These are phyloP conservation scores for Lycophotia porphyrea DNA, from an alignment of 2,888 invertebrate genomes.

Conservation along the genomic window DNA sequence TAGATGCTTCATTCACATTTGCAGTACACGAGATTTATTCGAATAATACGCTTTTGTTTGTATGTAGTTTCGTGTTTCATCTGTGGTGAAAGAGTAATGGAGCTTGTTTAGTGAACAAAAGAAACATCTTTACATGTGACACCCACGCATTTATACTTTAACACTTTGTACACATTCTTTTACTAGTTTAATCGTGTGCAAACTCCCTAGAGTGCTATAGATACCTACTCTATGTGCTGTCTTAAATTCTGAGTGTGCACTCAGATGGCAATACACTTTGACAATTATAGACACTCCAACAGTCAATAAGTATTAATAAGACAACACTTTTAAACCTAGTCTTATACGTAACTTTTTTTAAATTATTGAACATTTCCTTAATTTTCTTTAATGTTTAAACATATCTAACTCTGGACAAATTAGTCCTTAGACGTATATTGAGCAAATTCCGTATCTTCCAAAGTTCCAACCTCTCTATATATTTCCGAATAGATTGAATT, in stretches of 20 bases:
- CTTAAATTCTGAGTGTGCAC: not conserved
- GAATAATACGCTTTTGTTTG: constrained; percentile 22
- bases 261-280: not conserved
- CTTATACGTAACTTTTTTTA: not conserved
- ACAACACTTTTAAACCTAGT: not conserved
- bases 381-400: not conserved
- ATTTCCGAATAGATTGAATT: not conserved
- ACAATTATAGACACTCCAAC: not conserved
- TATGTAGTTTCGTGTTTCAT: constrained; percentile 19
- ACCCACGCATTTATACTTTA: not conserved
- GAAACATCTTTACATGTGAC: not conserved
- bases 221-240: no score
- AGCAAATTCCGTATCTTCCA: not conserved
- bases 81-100: constrained; percentile 7
- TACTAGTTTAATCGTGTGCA: not conserved
- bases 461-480: not conserved
- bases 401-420: not conserved
- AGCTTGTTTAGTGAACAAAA: not conserved
- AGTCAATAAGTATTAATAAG: not conserved
- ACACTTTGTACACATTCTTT: not conserved
- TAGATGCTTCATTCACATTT: constrained; percentile 26
- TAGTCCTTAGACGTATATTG: not conserved
- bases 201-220: not conserved
- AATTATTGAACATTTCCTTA: not conserved
- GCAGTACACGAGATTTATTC: constrained; percentile 17